Evolutionary conservation across 1,140 invertebrate genomes (phyloP).

Genomic region (Drosophila bifasciata): DNA sequence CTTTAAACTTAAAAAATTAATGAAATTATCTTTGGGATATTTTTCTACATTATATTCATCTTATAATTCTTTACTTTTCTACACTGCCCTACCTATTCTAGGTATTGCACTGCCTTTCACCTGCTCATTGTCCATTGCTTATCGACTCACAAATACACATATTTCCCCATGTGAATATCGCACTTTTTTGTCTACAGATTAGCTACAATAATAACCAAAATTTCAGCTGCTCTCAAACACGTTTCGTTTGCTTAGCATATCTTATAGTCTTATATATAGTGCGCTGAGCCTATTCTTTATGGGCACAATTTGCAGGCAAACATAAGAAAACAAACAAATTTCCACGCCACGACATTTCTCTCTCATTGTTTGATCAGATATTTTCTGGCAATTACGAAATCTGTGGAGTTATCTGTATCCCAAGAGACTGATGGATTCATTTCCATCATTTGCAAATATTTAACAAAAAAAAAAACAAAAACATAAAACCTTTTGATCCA

Average conservation of each 20-base stretch:
- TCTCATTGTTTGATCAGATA: slow-evolving; percentile 13
- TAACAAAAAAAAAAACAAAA: slow-evolving; percentile 31
- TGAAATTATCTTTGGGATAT: too few species aligned
- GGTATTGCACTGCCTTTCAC: too few species aligned
- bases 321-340: slow-evolving; percentile 46
- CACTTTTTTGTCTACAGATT: too few species aligned
- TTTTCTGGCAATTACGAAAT: slow-evolving; percentile 55
- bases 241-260: slow-evolving; percentile 44
- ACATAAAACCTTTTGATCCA: slow-evolving; percentile 44
- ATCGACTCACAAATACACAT: too few species aligned
- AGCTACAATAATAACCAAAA: too few species aligned
- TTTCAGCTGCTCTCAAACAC: slow-evolving; percentile 60
- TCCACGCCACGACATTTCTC: slow-evolving; percentile 5
- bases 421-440: slow-evolving; percentile 55
- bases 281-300: slow-evolving; percentile 39
- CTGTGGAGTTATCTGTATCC: slow-evolving; percentile 46
- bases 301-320: slow-evolving; percentile 68
- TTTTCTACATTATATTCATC: too few species aligned
- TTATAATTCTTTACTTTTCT: too few species aligned
- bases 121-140: too few species aligned
- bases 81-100: too few species aligned
- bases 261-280: neutral
- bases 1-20: too few species aligned
- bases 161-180: too few species aligned
- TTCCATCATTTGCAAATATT: slow-evolving; percentile 69